Percentiles rank a stretch among this genome's conserved stretches.
Evolutionary conservation across 2,113 vertebrate species (phyloP).

Genomic region (Cinclus mexicanus): DNA sequence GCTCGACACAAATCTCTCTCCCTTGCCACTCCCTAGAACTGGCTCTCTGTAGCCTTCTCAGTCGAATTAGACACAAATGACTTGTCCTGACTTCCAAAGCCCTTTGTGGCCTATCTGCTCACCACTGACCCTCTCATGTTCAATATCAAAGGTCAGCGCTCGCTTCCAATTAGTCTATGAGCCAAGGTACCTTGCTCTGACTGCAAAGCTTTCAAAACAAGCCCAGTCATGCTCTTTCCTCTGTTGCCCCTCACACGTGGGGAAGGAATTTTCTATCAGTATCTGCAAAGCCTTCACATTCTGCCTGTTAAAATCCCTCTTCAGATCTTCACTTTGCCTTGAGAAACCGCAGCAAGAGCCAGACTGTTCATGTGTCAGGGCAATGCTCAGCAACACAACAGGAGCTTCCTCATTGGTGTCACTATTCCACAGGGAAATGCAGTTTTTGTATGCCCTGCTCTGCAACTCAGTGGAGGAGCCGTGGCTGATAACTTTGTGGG

Average conservation of each 20-base stretch:
- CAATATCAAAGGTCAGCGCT: constrained; percentile 49
- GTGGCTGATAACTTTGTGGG: neutral
- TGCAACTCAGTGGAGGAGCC: neutral
- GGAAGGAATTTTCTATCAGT: constrained; percentile 7
- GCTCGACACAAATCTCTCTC: constrained; percentile 10
- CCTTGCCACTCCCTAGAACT: neutral
- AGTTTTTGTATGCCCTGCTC: neutral
- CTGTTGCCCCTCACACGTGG: neutral
- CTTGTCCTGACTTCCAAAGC: constrained; percentile 48
- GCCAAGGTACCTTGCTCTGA: constrained; percentile 21
- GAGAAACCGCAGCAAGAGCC: neutral
- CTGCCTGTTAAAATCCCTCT: neutral
- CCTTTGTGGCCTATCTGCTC: constrained; percentile 43
- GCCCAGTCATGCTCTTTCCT: constrained; percentile 12
- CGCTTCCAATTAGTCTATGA: constrained; percentile 53
- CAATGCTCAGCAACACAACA: neutral
- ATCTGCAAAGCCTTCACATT: constrained; percentile 1
- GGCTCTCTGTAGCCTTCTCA: constrained; percentile 27
- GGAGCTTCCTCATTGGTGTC: neutral
- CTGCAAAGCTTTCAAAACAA: constrained; percentile 40
- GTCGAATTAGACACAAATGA: constrained; percentile 52
- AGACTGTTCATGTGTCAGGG: neutral
- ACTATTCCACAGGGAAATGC: neutral
- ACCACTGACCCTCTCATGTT: constrained; percentile 56
- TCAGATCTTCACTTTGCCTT: constrained; percentile 14